Evolutionary conservation across 1,140 invertebrate genomes (phyloP).

Genomic region (Ips typographus): DNA sequence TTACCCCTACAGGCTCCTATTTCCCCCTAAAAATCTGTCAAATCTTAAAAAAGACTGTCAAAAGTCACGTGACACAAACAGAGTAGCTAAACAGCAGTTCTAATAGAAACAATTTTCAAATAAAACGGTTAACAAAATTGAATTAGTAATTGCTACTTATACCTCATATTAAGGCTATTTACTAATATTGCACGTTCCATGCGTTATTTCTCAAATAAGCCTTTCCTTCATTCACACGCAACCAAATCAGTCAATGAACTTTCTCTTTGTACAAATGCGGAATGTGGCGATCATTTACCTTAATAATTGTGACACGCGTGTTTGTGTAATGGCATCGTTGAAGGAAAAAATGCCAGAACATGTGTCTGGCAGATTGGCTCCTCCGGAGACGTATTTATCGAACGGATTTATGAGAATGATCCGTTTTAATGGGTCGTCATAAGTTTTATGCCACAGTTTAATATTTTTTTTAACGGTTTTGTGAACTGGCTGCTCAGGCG

Average conservation of each 20-base stretch:
- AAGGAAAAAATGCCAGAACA: constrained; percentile 8
- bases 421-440: constrained; percentile 20
- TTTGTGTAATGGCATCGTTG: constrained; percentile 11
- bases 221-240: background rate
- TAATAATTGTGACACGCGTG: constrained; percentile 2
- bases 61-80: too few relatives aligned
- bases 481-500: background rate
- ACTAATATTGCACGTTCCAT: too few relatives aligned
- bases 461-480: constrained; percentile 8
- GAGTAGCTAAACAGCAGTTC: too few relatives aligned
- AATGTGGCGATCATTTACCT: constrained; percentile 22
- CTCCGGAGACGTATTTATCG: constrained; percentile 22
- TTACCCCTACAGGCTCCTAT: too few relatives aligned
- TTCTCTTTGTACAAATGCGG: constrained; percentile 6
- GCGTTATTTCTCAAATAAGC: background rate
- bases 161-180: too few relatives aligned
- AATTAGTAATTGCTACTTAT: too few relatives aligned
- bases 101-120: too few relatives aligned
- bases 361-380: constrained; percentile 24
- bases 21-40: too few relatives aligned
- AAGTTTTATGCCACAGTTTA: constrained; percentile 21
- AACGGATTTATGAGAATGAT: constrained; percentile 18
- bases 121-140: too few relatives aligned
- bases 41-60: too few relatives aligned
- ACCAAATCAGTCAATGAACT: constrained; percentile 25